A percentile compares a stretch with the other conserved stretches of the same genome.
phyloP scores from a whole-genome alignment of 1,140 invertebrate genomes.

The Akabosia matsudoensis region DNA sequence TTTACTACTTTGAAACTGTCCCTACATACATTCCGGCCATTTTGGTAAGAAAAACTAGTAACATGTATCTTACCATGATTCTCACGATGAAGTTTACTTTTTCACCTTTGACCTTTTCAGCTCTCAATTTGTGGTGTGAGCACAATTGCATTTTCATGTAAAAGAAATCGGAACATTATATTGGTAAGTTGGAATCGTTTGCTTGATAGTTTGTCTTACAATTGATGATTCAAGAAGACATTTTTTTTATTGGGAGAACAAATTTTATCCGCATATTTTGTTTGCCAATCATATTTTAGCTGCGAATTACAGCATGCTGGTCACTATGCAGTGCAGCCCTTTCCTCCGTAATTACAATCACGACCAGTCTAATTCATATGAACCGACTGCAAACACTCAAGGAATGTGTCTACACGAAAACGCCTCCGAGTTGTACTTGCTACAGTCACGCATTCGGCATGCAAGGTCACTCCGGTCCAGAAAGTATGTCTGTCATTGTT shows the following conservation, averaged over 20 bases:
- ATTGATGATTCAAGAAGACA: no score
- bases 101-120: slow-evolving; percentile 46
- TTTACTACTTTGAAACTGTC: slow-evolving; percentile 78
- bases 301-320: slow-evolving; percentile 46
- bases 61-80: no score
- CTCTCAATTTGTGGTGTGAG: slow-evolving; percentile 77
- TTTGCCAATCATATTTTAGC: no score
- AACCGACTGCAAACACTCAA: slow-evolving; percentile 78
- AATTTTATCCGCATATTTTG: no score
- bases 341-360: slow-evolving; percentile 68
- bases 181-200: slow-evolving; percentile 54
- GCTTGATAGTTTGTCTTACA: no score
- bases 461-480: slow-evolving; percentile 17
- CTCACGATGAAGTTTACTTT: slow-evolving; percentile 16
- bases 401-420: slow-evolving; percentile 78
- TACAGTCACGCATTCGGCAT: slow-evolving; percentile 49
- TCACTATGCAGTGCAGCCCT: slow-evolving; percentile 42
- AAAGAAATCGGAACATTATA: slow-evolving; percentile 79
- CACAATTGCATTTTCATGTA: slow-evolving; percentile 75
- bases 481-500: neutral
- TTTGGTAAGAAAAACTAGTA: no score
- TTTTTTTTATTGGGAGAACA: no score
- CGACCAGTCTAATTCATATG: slow-evolving; percentile 90
- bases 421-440: slow-evolving; percentile 72
- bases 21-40: slow-evolving; percentile 76